Conservation (phyloP, 2,888 invertebrate genomes). For the Digitonthophagus gazella region DNA sequence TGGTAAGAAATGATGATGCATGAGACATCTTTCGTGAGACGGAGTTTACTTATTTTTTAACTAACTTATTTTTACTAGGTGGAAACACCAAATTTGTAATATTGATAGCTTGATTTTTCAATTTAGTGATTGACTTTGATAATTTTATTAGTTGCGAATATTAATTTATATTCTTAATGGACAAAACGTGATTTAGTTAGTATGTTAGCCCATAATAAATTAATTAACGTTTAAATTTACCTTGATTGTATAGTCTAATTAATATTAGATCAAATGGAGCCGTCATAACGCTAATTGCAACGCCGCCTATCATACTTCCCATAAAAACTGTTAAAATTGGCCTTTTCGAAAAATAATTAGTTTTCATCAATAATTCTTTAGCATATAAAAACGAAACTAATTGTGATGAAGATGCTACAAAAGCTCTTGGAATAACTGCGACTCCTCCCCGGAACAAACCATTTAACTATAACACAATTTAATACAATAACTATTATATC, state of each 20-base stretch:
- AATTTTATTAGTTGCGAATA: no score
- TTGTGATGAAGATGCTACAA: conserved; percentile 80
- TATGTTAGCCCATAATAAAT: no score
- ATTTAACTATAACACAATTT: conserved; percentile 42
- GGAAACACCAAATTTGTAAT: no score
- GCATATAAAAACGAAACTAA: conserved; percentile 73
- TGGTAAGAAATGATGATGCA: no score
- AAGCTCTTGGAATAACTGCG: conserved; percentile 70
- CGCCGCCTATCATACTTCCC: conserved; percentile 75
- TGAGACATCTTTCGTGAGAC: no score
- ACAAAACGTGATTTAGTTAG: neutral
- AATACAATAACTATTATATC: conserved; percentile 35
- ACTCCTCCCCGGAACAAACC: conserved; percentile 79
- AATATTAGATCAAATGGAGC: conserved; percentile 86
- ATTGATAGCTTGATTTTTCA: no score
- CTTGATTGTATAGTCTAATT: conserved; percentile 88
- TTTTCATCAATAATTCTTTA: conserved; percentile 53
- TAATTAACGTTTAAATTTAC: no score
- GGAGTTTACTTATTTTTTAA: no score
- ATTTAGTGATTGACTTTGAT: no score
- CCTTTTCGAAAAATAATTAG: conserved; percentile 46
- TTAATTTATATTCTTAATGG: no score
- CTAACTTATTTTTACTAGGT: no score
- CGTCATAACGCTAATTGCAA: conserved; percentile 71
- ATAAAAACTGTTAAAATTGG: conserved; percentile 60